A percentile compares a stretch with the other conserved stretches of the same genome.
Evolutionary conservation across 2,797 vertebrate species (phyloP).

Genomic region (Falco rusticolus): DNA sequence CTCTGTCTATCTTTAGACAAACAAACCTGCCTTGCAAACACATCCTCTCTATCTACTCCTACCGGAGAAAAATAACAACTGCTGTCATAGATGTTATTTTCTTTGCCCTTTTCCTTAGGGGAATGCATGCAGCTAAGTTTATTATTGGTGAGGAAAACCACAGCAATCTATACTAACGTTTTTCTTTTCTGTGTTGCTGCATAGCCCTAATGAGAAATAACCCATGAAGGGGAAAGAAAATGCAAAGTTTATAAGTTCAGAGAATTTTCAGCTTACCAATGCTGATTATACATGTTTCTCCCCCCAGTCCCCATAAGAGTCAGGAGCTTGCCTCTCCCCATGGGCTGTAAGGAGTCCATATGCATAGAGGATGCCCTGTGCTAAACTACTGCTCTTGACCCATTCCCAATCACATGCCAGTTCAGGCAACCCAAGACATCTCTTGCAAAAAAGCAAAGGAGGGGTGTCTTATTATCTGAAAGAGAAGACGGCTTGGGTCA

Average conservation of each 20-base stretch:
- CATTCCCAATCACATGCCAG: accelerated
- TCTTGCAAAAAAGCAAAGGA: neutral
- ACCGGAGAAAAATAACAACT: neutral
- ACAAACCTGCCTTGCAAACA: neutral
- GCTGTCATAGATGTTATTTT: neutral
- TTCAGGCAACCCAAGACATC: neutral
- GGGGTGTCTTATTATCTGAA: accelerated
- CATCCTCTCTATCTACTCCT: neutral
- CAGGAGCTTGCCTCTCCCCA: neutral
- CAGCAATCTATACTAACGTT: neutral
- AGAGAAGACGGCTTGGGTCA: neutral
- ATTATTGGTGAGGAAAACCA: neutral
- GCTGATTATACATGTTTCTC: neutral
- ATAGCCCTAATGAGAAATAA: neutral
- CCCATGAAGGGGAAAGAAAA: neutral
- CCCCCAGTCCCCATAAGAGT: accelerated
- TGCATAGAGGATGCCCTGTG: neutral
- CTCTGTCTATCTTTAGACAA: conserved; percentile 25
- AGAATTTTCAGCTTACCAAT: neutral
- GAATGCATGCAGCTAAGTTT: neutral
- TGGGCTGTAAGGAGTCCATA: neutral
- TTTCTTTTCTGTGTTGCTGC: neutral
- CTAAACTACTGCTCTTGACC: neutral
- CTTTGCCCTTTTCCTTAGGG: neutral
- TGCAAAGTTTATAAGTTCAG: neutral